Evolutionary conservation across 2,797 vertebrate species (phyloP).

Genomic region (Oreochromis grahami): DNA sequence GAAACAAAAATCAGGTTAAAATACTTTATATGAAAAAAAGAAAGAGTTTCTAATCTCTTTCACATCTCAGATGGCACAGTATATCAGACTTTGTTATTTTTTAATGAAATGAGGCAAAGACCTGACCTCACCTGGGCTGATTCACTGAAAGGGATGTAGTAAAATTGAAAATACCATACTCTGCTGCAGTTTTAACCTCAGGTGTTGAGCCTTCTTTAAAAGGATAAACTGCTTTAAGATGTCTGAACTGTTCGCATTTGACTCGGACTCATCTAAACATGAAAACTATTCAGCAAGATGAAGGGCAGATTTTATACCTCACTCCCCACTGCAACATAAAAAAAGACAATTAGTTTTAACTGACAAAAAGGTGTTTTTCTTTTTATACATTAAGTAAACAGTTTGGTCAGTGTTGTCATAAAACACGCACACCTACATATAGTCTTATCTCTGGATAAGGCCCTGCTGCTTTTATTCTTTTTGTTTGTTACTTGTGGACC

Average conservation of each 20-base stretch:
- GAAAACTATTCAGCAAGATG: not conserved
- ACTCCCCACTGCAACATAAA: not conserved
- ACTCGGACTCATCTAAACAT: not conserved
- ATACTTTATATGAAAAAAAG: not conserved
- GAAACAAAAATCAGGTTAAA: not conserved
- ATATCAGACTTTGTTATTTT: slow-evolving; percentile 3
- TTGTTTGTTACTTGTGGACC: slow-evolving; percentile 1
- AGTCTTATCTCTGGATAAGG: not conserved
- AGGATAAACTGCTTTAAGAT: not conserved
- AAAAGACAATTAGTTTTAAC: not conserved
- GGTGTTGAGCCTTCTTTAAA: not conserved
- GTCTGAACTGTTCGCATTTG: not conserved
- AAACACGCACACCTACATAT: not conserved
- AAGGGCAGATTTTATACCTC: not conserved
- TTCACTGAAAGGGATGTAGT: not conserved
- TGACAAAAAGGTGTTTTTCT: not conserved
- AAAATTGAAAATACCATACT: not conserved
- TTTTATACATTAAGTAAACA: not conserved
- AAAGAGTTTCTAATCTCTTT: not conserved
- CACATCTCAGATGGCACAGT: not conserved
- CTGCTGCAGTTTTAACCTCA: not conserved
- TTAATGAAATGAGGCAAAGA: slow-evolving; percentile 4
- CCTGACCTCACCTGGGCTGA: slow-evolving; percentile 6
- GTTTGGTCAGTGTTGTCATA: not conserved
- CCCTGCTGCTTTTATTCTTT: not conserved